A percentile compares a stretch with the other conserved stretches of the same genome.
Conservation (phyloP, 2,113 vertebrate species). For the Zootoca vivipara region DNA sequence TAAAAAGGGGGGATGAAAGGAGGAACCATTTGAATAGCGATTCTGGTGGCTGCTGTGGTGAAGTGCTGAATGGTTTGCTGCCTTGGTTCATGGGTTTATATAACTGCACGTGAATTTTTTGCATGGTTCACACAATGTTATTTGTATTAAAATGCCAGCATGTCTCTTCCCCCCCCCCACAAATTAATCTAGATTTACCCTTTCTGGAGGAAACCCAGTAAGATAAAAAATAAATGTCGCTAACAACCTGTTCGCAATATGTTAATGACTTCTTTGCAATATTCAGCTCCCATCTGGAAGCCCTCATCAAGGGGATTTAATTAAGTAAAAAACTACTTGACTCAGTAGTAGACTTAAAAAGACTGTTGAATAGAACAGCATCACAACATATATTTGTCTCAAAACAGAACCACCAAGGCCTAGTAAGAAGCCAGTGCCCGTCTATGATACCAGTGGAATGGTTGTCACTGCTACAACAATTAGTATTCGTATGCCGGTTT, state of each 20-base stretch:
- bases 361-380: conserved; percentile 4
- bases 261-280: neutral
- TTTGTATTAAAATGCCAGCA: too few species aligned
- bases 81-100: neutral
- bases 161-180: too few species aligned
- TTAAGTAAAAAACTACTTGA: neutral
- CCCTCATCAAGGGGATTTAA: neutral
- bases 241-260: too few species aligned
- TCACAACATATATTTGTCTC: conserved; percentile 56
- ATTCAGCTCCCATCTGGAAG: neutral
- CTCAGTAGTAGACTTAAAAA: neutral
- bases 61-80: neutral
- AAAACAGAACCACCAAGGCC: conserved; percentile 87
- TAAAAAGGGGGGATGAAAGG: neutral
- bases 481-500: conserved; percentile 90
- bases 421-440: conserved; percentile 81
- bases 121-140: too few species aligned
- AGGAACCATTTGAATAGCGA: neutral
- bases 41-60: neutral
- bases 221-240: too few species aligned
- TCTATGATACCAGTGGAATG: conserved; percentile 83
- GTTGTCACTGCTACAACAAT: conserved; percentile 90
- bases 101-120: neutral
- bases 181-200: too few species aligned
- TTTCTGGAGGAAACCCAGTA: too few species aligned